These are phyloP conservation scores for Doris montereyensis DNA, from an alignment of 2,888 invertebrate genomes.

Conservation along the genomic window DNA sequence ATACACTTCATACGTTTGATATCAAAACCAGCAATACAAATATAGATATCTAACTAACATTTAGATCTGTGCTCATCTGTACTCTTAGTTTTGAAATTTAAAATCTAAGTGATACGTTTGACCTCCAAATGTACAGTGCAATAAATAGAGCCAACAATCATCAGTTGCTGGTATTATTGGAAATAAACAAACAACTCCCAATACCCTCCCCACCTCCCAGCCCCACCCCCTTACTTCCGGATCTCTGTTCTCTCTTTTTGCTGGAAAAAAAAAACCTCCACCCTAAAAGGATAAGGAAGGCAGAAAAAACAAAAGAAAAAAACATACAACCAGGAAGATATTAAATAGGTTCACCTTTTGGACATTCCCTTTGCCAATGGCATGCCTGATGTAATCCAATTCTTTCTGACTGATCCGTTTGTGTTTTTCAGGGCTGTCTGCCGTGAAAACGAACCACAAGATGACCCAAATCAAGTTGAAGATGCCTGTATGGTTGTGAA, in stretches of 20 bases:
- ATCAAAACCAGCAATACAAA: no score
- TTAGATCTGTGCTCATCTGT: no score
- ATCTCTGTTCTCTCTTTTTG: background rate
- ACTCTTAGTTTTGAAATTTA: no score
- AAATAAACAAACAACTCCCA: no score
- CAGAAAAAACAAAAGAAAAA: no score
- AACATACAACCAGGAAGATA: no score
- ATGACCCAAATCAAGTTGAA: conserved; percentile 54
- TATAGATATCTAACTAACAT: no score
- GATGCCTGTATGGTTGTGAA: conserved; percentile 54
- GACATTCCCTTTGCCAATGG: conserved; percentile 51
- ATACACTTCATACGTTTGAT: no score
- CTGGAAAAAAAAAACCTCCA: no score
- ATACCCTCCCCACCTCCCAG: background rate
- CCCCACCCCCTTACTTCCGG: background rate
- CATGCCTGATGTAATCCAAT: conserved; percentile 49
- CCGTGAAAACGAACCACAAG: conserved; percentile 52
- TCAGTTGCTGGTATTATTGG: no score
- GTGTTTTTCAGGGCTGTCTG: conserved; percentile 54
- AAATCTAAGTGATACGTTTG: background rate
- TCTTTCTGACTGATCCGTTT: conserved; percentile 52
- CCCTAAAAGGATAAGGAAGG: no score
- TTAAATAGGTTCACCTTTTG: conserved; percentile 41
- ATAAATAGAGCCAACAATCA: background rate
- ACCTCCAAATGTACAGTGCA: background rate